Evolutionary conservation across 2,113 vertebrate genomes (phyloP).

Genomic region (Poeciliopsis retropinna): DNA sequence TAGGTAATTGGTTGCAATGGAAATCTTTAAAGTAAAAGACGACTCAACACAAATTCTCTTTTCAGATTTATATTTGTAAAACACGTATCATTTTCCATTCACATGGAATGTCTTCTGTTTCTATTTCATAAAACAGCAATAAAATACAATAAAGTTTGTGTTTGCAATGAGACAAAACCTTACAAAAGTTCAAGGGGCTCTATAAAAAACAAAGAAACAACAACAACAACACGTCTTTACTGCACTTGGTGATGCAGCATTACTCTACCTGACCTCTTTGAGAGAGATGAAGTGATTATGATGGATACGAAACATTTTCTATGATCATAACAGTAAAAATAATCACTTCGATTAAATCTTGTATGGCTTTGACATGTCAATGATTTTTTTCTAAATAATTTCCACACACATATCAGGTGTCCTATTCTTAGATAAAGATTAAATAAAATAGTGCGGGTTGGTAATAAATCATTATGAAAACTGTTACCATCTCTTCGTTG

Average conservation of each 20-base stretch:
- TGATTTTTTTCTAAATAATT: conserved; percentile 12
- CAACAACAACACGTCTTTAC: background rate
- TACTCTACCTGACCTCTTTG: background rate
- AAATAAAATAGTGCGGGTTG: conserved; percentile 32
- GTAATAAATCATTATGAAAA: conserved; percentile 40
- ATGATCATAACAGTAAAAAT: conserved; percentile 2
- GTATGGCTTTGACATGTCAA: background rate
- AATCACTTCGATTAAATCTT: conserved; percentile 9
- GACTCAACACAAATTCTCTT: background rate
- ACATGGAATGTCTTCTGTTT: background rate
- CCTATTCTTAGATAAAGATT: conserved; percentile 59
- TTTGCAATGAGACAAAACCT: background rate
- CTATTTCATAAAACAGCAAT: background rate
- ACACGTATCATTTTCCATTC: background rate
- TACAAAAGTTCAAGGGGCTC: background rate
- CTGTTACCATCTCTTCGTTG: conserved; percentile 24
- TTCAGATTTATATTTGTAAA: background rate
- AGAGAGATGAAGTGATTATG: background rate
- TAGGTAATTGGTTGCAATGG: background rate
- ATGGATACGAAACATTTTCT: background rate
- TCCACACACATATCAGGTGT: conserved; percentile 28
- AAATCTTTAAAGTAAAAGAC: background rate
- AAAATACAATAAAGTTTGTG: background rate
- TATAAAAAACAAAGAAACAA: background rate
- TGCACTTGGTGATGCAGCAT: background rate